These are phyloP conservation scores for Pelusios castaneus DNA, from an alignment of 2,113 vertebrate species.

Conservation along the genomic window DNA sequence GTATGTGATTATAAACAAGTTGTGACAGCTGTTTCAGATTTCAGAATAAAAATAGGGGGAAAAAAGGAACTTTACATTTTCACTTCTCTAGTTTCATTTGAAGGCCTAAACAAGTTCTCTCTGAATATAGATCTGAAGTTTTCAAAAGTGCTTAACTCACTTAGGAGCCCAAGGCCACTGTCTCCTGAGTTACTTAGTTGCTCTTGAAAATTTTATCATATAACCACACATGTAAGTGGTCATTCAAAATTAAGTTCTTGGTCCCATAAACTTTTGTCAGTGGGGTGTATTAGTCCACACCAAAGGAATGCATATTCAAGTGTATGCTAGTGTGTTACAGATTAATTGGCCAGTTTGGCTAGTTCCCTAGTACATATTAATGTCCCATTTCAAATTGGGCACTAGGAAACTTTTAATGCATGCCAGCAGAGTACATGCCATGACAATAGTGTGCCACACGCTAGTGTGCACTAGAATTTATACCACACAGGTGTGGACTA, in stretches of 20 bases:
- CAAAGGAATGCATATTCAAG: neutral
- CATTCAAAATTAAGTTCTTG: neutral
- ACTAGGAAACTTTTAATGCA: neutral
- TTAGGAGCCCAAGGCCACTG: neutral
- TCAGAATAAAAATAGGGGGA: constrained; percentile 33
- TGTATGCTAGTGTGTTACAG: neutral
- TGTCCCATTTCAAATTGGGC: neutral
- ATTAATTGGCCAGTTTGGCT: neutral
- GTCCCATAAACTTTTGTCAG: neutral
- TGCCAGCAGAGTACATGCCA: neutral
- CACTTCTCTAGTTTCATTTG: constrained; percentile 36
- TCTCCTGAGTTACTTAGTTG: neutral
- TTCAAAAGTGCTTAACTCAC: neutral
- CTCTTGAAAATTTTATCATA: neutral
- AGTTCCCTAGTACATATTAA: neutral
- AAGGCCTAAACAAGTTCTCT: constrained; percentile 32
- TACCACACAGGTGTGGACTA: neutral
- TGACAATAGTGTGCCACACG: neutral
- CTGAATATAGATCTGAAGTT: neutral
- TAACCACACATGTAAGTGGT: neutral
- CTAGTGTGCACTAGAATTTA: neutral
- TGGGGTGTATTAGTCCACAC: neutral
- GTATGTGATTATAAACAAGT: constrained; percentile 48
- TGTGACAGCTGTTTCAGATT: constrained; percentile 61
- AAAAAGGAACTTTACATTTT: constrained; percentile 23